phyloP scores from a whole-genome alignment of 2,888 invertebrate genomes.

The Machimus atricapillus region DNA sequence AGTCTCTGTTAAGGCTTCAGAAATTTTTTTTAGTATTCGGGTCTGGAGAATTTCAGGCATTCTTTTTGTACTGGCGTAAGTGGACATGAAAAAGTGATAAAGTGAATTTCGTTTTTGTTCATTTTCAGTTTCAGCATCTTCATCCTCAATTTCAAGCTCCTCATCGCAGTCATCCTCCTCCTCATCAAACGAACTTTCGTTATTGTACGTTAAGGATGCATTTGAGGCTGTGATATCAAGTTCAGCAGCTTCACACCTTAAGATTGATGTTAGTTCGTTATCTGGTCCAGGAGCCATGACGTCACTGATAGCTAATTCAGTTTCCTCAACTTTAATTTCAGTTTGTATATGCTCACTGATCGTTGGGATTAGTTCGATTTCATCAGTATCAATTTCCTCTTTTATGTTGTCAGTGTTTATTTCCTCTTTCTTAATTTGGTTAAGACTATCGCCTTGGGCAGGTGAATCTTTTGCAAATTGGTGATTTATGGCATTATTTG shows the following conservation, averaged over 20 bases:
- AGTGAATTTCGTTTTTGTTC: neutral
- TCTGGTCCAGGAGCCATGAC: neutral
- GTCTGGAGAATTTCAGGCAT: neutral
- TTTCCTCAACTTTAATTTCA: neutral
- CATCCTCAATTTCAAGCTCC: neutral
- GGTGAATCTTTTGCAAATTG: neutral
- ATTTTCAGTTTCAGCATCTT: neutral
- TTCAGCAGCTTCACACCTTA: neutral
- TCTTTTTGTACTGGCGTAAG: neutral
- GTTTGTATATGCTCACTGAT: neutral
- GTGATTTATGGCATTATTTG: neutral
- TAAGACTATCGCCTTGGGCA: neutral
- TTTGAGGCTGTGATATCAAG: neutral
- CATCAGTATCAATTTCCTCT: neutral
- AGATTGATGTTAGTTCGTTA: neutral
- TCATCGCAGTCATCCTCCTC: neutral
- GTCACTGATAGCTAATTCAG: neutral
- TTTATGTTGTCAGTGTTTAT: neutral
- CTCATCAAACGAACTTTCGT: neutral
- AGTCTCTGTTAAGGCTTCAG: neutral
- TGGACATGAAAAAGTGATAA: neutral
- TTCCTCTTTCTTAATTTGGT: neutral
- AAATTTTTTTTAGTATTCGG: neutral
- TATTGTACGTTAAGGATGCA: neutral
- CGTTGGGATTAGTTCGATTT: neutral